A percentile compares a stretch with the other conserved stretches of the same genome.
phyloP scores from a whole-genome alignment of 2,797 vertebrate species.

The Xiphophorus birchmanni region DNA sequence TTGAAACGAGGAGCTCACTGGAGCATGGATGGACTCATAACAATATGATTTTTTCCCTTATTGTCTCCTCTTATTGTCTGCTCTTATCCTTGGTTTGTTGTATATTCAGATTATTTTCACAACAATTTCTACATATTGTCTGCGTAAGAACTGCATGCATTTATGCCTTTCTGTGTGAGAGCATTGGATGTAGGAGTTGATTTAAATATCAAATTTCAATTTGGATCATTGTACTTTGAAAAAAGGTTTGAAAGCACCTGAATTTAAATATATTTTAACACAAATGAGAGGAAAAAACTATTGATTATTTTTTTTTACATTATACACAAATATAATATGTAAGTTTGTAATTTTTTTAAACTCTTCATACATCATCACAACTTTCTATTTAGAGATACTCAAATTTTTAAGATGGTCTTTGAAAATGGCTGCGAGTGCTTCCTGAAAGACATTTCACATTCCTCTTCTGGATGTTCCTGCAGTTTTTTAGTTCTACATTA shows the following conservation, averaged over 20 bases:
- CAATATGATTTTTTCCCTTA: conserved; percentile 57
- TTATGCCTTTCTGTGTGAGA: not conserved
- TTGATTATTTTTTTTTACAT: not conserved
- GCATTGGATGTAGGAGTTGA: not conserved
- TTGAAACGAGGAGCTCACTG: conserved; percentile 76
- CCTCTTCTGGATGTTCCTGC: not conserved
- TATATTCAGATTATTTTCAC: conserved; percentile 63
- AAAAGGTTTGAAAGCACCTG: not conserved
- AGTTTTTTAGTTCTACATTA: not conserved
- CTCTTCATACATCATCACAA: not conserved
- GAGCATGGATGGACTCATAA: conserved; percentile 74
- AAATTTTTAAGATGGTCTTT: not conserved
- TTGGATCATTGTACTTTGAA: not conserved
- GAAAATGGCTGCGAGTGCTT: not conserved
- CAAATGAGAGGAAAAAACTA: not conserved
- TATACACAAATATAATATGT: not conserved
- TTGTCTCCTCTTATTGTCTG: conserved; percentile 69
- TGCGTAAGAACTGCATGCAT: conserved; percentile 22
- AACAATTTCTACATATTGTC: conserved; percentile 51
- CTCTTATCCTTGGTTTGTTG: conserved; percentile 58
- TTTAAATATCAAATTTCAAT: not conserved
- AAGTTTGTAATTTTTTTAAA: not conserved
- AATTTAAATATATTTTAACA: not conserved
- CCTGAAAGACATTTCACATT: not conserved
- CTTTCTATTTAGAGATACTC: not conserved